Evolutionary conservation across 2,888 invertebrate species (phyloP).

Genomic region (Drosophila demipolita): DNA sequence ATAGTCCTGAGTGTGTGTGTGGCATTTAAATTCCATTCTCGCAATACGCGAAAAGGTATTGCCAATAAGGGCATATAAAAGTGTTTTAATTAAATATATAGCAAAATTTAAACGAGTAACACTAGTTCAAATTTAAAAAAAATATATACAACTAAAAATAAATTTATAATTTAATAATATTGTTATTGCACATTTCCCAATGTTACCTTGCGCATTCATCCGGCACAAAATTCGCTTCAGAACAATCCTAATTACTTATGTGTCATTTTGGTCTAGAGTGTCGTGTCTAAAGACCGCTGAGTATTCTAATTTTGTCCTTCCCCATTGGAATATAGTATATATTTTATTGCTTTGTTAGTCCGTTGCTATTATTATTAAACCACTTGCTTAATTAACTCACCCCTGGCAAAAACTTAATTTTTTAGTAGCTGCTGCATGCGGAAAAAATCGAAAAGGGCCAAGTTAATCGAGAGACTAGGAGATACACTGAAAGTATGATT

Average conservation of each 20-base stretch:
- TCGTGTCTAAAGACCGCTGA: neutral
- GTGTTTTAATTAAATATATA: slow-evolving; percentile 20
- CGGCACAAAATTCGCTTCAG: neutral
- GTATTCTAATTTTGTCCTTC: neutral
- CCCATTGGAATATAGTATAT: neutral
- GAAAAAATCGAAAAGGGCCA: neutral
- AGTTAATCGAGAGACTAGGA: neutral
- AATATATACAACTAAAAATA: neutral
- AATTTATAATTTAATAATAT: neutral
- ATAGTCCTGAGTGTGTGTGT: slow-evolving; percentile 43
- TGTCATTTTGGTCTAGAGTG: neutral
- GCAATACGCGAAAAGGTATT: slow-evolving; percentile 30
- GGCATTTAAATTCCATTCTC: slow-evolving; percentile 53
- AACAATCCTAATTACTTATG: neutral
- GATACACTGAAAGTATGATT: neutral
- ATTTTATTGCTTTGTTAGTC: neutral
- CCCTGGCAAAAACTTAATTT: neutral
- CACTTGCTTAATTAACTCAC: slow-evolving; percentile 1
- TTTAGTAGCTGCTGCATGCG: neutral
- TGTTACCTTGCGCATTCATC: neutral
- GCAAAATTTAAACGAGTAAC: slow-evolving; percentile 15
- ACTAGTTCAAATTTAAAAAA: neutral
- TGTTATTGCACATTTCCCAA: neutral
- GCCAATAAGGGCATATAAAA: slow-evolving; percentile 22
- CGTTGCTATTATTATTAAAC: neutral